Evolutionary conservation across 2,888 invertebrate species (phyloP), one percentile per base, ranked within the genome.

Genomic region (Agriopis leucophaearia): DNA sequence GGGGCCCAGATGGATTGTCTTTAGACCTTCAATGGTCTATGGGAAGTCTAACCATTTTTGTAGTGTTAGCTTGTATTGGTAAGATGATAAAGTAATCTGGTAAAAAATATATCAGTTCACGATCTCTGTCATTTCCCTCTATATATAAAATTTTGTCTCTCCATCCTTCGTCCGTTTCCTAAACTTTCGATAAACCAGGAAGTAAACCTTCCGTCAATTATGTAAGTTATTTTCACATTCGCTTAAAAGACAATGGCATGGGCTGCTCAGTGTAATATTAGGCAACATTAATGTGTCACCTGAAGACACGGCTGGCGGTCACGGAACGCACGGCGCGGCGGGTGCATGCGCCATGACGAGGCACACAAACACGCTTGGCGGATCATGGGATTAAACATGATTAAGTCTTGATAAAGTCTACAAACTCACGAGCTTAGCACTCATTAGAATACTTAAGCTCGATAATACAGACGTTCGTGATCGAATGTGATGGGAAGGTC

Each of bases 271-370:
- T 64, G 69, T 72, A 63, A 72, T 69, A 74, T 76, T 74, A 74
- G 70, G 73, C 76, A 76, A 76, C 66, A 71, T 70, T 66, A 70
- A 63, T 64, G 67, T 74, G 75, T 74, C 76, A 74, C 76, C 71
- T 42, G 59, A 69, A 72, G 61, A 69, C 74, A 72, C 69, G 72
- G 69, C 64, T 71, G 74, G 64, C 77, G 73, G 80, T 83, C 83
- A 82, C 81, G 83, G 75, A 66, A 78, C 79, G 82, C 82, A 78
- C 80, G 77, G 75, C 74, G 75, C 80, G 77, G 75, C 74, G 75
- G 45, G 75, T 78, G 80, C 77, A 83, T 81, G 81, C 80, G 69
- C 80, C 77, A 78, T 74, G 78, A 73, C 67, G 61, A 40, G 57
- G 15, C 57, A n/a, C 52, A 44, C 56, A 51, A 54, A 36, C 67